A percentile compares a stretch with the other conserved stretches of the same genome.
These are phyloP conservation scores for Polietes domitor DNA, from an alignment of 2,888 invertebrate genomes.

Conservation along the genomic window DNA sequence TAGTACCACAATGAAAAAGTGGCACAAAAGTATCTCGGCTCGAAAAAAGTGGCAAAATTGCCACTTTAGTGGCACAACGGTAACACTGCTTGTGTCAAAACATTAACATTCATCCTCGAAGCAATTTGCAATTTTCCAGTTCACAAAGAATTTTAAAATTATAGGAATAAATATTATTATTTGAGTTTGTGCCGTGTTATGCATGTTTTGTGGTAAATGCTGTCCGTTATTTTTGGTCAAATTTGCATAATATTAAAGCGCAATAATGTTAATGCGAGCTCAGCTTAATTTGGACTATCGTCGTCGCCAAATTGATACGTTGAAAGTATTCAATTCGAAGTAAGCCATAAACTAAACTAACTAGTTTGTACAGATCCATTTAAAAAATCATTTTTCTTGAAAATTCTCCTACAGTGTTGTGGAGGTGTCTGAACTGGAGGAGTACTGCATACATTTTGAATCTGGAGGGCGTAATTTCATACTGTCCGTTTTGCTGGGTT, in stretches of 20 bases:
- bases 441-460: slow-evolving; percentile 87
- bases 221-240: background rate
- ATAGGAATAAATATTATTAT: too few species aligned
- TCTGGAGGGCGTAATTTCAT: slow-evolving; percentile 85
- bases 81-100: slow-evolving; percentile 40
- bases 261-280: slow-evolving; percentile 58
- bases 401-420: slow-evolving; percentile 83
- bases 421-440: slow-evolving; percentile 86
- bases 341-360: slow-evolving; percentile 80
- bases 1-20: too few species aligned
- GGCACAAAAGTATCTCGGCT: too few species aligned
- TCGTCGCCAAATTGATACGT: slow-evolving; percentile 89
- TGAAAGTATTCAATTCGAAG: slow-evolving; percentile 92
- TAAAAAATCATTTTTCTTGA: slow-evolving; percentile 35
- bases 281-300: slow-evolving; percentile 67
- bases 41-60: too few species aligned
- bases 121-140: too few species aligned
- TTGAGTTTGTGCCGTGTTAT: too few species aligned
- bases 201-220: background rate
- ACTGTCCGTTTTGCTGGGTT: slow-evolving; percentile 85
- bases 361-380: background rate
- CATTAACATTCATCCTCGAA: slow-evolving; percentile 36
- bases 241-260: background rate
- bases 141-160: too few species aligned
- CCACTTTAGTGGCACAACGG: too few species aligned